Evolutionary conservation across 2,797 vertebrate species (phyloP).

Genomic region (Etheostoma nigrum): DNA sequence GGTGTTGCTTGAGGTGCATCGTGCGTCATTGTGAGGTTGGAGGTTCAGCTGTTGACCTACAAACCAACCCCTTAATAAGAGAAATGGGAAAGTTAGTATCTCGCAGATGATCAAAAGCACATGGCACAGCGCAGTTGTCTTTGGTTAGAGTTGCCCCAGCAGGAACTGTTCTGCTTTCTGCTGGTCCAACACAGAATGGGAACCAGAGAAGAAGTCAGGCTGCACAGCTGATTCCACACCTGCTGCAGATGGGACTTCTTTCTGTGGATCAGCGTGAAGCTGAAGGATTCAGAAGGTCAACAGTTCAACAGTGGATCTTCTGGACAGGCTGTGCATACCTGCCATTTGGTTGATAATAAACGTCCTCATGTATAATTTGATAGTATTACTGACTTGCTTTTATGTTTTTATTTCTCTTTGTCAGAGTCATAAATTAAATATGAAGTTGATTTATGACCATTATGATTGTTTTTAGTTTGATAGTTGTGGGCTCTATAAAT

Average conservation of each 20-base stretch:
- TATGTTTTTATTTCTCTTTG: neutral
- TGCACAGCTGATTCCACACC: neutral
- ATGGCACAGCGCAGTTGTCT: constrained; percentile 18
- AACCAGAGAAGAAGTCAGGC: neutral
- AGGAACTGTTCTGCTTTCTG: constrained; percentile 1
- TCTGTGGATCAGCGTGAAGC: constrained; percentile 4
- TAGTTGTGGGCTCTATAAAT: neutral
- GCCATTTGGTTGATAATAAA: neutral
- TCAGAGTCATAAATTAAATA: neutral
- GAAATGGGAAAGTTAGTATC: constrained; percentile 2
- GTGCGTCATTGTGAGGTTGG: neutral
- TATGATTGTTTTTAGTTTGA: neutral
- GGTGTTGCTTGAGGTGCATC: neutral
- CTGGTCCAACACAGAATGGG: neutral
- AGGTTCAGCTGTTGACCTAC: constrained; percentile 18
- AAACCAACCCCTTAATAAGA: neutral
- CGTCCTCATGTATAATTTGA: neutral
- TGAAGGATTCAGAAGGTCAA: neutral
- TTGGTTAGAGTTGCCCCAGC: neutral
- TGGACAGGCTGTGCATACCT: neutral
- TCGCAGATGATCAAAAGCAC: constrained; percentile 20
- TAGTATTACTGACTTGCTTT: constrained; percentile 3
- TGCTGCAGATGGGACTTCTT: constrained; percentile 20
- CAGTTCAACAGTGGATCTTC: neutral
- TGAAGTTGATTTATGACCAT: neutral